These are phyloP conservation scores for Tethya wilhelma DNA, from an alignment of 37 sponge, comb jelly and placozoan species.

Conservation along the genomic window DNA sequence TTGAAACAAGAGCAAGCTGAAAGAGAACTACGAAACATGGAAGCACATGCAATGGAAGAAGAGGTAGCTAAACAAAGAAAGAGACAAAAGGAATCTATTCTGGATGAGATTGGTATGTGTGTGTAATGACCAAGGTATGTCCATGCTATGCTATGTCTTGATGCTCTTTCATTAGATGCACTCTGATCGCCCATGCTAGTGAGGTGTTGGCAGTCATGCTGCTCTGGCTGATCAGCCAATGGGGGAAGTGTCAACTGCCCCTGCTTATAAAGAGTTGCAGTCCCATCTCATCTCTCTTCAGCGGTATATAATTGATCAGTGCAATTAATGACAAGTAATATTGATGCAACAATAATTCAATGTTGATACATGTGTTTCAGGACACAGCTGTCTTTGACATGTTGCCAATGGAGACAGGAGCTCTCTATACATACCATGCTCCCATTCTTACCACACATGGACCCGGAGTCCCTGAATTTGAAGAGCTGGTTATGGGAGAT, in stretches of 20 bases:
- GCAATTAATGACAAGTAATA: background rate
- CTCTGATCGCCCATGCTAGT: conserved; percentile 45
- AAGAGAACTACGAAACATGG: conserved; percentile 42
- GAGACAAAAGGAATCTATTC: conserved; percentile 65
- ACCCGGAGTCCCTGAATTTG: conserved; percentile 54
- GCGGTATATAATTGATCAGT: conserved; percentile 13
- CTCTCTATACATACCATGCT: conserved; percentile 53
- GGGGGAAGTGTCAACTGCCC: background rate
- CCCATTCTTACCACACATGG: conserved; percentile 35
- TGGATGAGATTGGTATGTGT: conserved; percentile 74
- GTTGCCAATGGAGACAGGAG: conserved; percentile 31
- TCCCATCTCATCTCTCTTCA: conserved; percentile 19
- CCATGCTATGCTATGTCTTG: background rate
- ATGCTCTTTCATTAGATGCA: conserved; percentile 10
- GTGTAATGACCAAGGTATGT: background rate
- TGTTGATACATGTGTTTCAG: too few species aligned
- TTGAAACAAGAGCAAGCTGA: conserved; percentile 45
- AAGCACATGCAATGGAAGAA: conserved; percentile 33
- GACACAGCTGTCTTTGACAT: conserved; percentile 61
- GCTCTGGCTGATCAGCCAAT: conserved; percentile 6
- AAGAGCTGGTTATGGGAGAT: conserved; percentile 42
- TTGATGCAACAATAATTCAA: too few species aligned
- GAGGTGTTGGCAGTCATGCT: conserved; percentile 58
- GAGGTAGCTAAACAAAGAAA: conserved; percentile 29
- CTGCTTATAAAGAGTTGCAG: background rate